phyloP scores from a whole-genome alignment of 2,797 vertebrate genomes.

The Bradypodion ventrale region DNA sequence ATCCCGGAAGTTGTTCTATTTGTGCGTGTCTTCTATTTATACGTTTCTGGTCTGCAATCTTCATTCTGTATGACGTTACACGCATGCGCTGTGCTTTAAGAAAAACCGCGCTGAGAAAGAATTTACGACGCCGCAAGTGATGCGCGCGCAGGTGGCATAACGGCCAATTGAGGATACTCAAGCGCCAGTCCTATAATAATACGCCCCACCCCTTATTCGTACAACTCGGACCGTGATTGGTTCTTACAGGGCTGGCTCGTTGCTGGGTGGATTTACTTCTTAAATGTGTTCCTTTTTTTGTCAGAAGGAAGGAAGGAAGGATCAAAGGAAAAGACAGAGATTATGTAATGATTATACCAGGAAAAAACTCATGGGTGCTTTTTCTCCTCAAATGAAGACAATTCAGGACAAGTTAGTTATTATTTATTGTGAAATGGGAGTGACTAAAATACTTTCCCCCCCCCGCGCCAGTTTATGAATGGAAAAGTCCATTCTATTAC shows the following conservation, averaged over 20 bases:
- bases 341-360: neutral
- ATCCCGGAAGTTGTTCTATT: no score
- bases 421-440: neutral
- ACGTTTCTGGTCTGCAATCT: no score
- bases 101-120: neutral
- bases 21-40: no score
- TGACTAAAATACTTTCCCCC: neutral
- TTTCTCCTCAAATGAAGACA: neutral
- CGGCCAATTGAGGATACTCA: neutral
- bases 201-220: no score
- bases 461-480: neutral
- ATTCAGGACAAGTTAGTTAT: neutral
- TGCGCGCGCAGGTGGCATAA: neutral
- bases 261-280: neutral
- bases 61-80: neutral
- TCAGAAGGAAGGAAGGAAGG: no score
- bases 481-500: neutral
- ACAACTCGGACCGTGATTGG: conserved; percentile 12
- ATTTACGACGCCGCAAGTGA: neutral
- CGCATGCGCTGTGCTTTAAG: neutral
- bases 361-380: neutral
- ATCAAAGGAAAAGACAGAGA: no score
- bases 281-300: neutral
- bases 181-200: neutral
- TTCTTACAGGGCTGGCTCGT: neutral